Evolutionary conservation across 1,140 invertebrate species (phyloP), one percentile per base, ranked within the genome.

Genomic region (Bombus ignitus): DNA sequence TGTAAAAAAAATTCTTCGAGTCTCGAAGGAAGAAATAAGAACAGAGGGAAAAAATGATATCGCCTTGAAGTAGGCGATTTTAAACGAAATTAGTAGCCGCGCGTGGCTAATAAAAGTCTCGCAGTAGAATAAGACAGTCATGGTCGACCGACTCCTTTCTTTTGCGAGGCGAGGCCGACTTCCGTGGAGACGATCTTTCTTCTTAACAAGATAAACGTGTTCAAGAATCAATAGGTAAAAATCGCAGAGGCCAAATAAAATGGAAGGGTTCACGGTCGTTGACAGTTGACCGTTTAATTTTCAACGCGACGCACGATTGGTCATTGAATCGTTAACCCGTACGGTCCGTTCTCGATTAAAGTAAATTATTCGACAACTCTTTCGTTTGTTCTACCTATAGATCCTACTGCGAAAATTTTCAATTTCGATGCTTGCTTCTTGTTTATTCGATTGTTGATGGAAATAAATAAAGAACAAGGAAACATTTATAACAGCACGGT

Each of bases 221-320:
- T 39, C 70, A 88, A 80, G 79, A 65, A 83, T 37, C 32, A 74
- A 87, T 80, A 80, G 79, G 37, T 42, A 83, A 86, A 88, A 86
- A 88, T 84, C 70, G 8, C n/a, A 71, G 39, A 72, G 65, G 75
- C 65, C 44, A 28, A 3, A 35, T n/a, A 59, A 39, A 59, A 75
- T 57, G 44, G 57, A 65, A n/a, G 65, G 72, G 59, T 81, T 89
- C 84, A 89, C 47, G 88, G 84, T 81, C 81, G 42, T 22, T 35
- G 35, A 39, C 35, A 28, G 22, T 70, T 53, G 77, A 53, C 13
- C 25, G 47, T 81, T 83, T 86, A 84, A 89, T 87, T 78, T 85
- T 44, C 66, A 62, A 76, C 59, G 80, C 72, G 53, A 79, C 57
- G 37, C 44, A 18, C 25, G 44, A 83, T 81, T 39, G 62, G 39